A percentile compares a stretch with the other conserved stretches of the same genome.
Evolutionary conservation across 2,113 vertebrate genomes (phyloP).

Genomic region (Piprites chloris): DNA sequence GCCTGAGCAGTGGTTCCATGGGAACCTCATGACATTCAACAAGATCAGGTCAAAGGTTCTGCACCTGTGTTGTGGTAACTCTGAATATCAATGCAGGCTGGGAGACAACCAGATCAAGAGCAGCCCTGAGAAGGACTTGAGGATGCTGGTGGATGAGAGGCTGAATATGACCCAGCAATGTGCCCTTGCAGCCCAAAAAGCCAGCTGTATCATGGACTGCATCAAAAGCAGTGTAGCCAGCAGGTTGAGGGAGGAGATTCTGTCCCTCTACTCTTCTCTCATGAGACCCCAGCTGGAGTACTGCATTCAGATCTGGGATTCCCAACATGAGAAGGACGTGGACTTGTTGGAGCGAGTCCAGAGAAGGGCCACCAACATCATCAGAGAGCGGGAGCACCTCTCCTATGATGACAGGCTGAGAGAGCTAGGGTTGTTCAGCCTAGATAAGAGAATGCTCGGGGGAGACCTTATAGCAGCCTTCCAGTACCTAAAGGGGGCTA

Average conservation of each 20-base stretch:
- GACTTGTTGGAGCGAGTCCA: background rate
- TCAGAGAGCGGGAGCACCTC: background rate
- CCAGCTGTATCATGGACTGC: background rate
- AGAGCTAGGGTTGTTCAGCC: background rate
- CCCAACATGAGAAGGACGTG: too few species aligned
- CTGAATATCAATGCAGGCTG: background rate
- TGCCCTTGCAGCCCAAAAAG: background rate
- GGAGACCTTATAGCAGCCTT: background rate
- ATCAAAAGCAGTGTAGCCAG: background rate
- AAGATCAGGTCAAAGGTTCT: background rate
- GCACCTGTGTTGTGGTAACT: background rate
- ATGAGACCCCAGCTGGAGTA: background rate
- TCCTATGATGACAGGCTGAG: background rate
- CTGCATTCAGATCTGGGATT: background rate
- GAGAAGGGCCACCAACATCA: background rate
- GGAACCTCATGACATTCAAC: background rate
- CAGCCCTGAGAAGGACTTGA: background rate
- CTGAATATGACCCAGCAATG: background rate
- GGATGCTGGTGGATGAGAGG: background rate
- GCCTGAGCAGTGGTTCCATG: background rate
- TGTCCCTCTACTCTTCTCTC: background rate
- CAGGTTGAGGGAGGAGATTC: background rate
- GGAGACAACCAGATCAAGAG: background rate
- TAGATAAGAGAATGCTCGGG: background rate
- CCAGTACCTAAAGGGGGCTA: background rate